These are phyloP conservation scores for Hymenochirus boettgeri DNA, from an alignment of 2,113 vertebrate species.

Conservation along the genomic window DNA sequence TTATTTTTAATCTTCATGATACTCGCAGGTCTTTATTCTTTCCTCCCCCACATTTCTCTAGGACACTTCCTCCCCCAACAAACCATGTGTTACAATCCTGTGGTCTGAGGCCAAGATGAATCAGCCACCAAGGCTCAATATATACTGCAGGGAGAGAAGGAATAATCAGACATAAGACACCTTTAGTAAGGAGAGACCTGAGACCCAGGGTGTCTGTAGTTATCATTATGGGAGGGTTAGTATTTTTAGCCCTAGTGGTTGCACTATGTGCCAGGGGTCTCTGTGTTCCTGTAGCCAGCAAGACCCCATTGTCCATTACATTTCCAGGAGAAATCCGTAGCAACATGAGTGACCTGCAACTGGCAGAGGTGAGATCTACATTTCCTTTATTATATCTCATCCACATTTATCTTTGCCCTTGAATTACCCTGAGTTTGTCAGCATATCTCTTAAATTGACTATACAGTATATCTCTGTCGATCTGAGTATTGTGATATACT, in stretches of 20 bases:
- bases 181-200: neutral
- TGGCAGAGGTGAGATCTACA: slow-evolving; percentile 72
- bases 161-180: neutral
- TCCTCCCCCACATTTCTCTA: neutral
- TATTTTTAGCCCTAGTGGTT: neutral
- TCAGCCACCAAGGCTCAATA: slow-evolving; percentile 31
- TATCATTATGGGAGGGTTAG: slow-evolving; percentile 1
- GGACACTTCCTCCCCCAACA: neutral
- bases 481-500: no score
- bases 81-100: slow-evolving; percentile 36
- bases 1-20: slow-evolving; percentile 30
- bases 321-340: slow-evolving; percentile 75
- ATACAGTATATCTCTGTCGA: no score
- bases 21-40: neutral
- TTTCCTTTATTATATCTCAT: no score
- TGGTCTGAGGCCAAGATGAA: slow-evolving; percentile 34
- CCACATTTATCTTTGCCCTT: no score
- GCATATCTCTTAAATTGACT: no score
- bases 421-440: no score
- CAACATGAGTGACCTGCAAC: slow-evolving; percentile 60
- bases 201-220: neutral
- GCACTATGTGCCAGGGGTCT: slow-evolving; percentile 13
- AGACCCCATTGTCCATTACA: slow-evolving; percentile 48
- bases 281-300: slow-evolving; percentile 8
- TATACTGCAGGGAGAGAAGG: slow-evolving; percentile 10